These are phyloP conservation scores for Thunnus maccoyii DNA, from an alignment of 2,113 vertebrate genomes.

Conservation along the genomic window DNA sequence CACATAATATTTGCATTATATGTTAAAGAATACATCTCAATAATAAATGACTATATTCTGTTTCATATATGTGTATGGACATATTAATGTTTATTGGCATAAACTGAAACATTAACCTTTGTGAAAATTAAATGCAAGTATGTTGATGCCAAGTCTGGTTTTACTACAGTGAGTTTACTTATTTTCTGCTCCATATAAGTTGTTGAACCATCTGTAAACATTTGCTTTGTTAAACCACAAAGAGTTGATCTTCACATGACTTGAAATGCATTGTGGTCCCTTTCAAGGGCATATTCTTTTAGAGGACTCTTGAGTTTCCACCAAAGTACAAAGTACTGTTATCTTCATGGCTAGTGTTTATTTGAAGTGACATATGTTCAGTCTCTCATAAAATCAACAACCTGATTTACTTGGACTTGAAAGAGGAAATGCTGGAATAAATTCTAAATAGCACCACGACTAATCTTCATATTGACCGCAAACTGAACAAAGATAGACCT, in stretches of 20 bases:
- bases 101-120: too few species aligned
- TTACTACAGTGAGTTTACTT: neutral
- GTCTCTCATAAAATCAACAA: constrained; percentile 48
- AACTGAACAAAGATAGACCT: constrained; percentile 11
- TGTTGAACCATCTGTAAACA: constrained; percentile 40
- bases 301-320: constrained; percentile 38
- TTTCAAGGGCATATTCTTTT: constrained; percentile 45
- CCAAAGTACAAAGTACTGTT: constrained; percentile 34
- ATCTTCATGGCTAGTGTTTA: constrained; percentile 29
- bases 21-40: neutral
- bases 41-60: neutral
- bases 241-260: constrained; percentile 17
- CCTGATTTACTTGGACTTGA: constrained; percentile 32
- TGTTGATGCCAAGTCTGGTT: neutral
- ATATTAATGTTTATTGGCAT: too few species aligned
- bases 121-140: neutral
- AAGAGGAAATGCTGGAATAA: constrained; percentile 12
- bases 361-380: constrained; percentile 47
- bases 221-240: constrained; percentile 39
- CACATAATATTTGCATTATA: neutral
- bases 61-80: neutral
- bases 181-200: constrained; percentile 19
- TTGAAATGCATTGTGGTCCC: constrained; percentile 34
- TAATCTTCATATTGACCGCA: constrained; percentile 33
- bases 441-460: constrained; percentile 19